Percentiles rank a stretch among this genome's conserved stretches.
Conservation (phyloP, 2,888 invertebrate genomes). For the Brachyopa scutellaris region DNA sequence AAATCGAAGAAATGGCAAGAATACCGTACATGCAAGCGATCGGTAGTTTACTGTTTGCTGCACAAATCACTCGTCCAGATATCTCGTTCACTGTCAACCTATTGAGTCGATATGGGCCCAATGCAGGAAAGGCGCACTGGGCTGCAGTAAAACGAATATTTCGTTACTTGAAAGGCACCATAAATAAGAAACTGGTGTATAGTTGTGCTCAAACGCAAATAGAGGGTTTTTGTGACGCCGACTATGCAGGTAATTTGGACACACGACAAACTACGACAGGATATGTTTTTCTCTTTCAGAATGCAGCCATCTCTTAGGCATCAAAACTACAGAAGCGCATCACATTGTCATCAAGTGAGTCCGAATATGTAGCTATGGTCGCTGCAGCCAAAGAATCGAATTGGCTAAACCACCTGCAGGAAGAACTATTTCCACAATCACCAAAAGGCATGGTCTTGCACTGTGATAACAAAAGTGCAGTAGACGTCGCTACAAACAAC, state of each 20-base stretch:
- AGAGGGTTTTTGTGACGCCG: constrained; percentile 17
- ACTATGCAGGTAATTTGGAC: constrained; percentile 28
- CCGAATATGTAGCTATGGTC: constrained; percentile 68
- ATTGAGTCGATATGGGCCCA: constrained; percentile 42
- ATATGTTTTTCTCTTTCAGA: constrained; percentile 17
- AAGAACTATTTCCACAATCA: constrained; percentile 21
- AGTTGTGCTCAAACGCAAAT: background rate
- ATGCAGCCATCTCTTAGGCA: constrained; percentile 60
- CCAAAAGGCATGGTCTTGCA: background rate
- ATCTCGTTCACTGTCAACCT: constrained; percentile 30
- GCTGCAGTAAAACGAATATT: constrained; percentile 58
- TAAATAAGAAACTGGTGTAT: constrained; percentile 11
- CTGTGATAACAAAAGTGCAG: constrained; percentile 50
- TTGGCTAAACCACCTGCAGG: constrained; percentile 48
- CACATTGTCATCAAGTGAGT: constrained; percentile 67
- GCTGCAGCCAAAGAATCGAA: constrained; percentile 68
- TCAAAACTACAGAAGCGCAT: constrained; percentile 61
- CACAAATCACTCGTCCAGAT: constrained; percentile 62
- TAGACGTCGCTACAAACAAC: constrained; percentile 34
- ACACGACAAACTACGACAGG: constrained; percentile 15
- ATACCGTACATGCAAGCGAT: constrained; percentile 65
- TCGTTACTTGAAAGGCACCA: constrained; percentile 59
- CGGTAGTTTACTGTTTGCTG: constrained; percentile 51
- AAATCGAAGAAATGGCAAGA: constrained; percentile 55
- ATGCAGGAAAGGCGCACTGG: constrained; percentile 68